Evolutionary conservation across 2,797 vertebrate genomes (phyloP).

Genomic region (Bradypodion pumilum): DNA sequence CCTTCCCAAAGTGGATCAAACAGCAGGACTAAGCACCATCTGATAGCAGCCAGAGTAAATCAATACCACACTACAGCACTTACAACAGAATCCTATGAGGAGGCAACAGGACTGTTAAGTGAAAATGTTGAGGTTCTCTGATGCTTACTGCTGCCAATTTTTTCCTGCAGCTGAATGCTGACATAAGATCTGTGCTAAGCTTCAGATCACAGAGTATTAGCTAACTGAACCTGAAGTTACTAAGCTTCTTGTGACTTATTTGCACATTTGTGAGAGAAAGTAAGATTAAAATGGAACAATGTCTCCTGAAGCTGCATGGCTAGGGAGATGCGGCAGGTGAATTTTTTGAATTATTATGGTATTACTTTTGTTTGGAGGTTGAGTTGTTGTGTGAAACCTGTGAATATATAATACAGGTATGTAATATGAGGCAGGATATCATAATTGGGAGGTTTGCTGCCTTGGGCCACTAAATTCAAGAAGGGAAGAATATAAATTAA

Average conservation of each 20-base stretch:
- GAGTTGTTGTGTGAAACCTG: not conserved
- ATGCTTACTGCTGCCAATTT: not conserved
- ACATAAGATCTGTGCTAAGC: not conserved
- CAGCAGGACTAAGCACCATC: not conserved
- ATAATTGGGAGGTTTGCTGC: not conserved
- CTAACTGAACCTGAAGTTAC: slow-evolving; percentile 8
- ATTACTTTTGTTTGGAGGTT: not conserved
- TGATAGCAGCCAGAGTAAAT: not conserved
- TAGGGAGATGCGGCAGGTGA: not conserved
- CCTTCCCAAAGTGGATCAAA: too few species aligned
- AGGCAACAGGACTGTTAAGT: not conserved
- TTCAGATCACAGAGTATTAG: slow-evolving; percentile 16
- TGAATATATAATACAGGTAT: not conserved
- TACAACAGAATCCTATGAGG: not conserved
- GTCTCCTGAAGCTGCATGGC: not conserved
- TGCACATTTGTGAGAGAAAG: slow-evolving; percentile 14
- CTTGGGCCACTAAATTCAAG: too few species aligned
- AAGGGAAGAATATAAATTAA: too few species aligned
- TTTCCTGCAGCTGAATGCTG: not conserved
- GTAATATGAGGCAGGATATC: not conserved
- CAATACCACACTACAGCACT: not conserved
- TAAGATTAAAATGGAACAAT: not conserved
- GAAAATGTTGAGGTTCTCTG: not conserved
- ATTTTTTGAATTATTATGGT: not conserved
- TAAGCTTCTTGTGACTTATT: not conserved